Evolutionary conservation across 2,113 vertebrate species (phyloP), one percentile per base, ranked within the genome.

Genomic region (Telmatochromis sp.): DNA sequence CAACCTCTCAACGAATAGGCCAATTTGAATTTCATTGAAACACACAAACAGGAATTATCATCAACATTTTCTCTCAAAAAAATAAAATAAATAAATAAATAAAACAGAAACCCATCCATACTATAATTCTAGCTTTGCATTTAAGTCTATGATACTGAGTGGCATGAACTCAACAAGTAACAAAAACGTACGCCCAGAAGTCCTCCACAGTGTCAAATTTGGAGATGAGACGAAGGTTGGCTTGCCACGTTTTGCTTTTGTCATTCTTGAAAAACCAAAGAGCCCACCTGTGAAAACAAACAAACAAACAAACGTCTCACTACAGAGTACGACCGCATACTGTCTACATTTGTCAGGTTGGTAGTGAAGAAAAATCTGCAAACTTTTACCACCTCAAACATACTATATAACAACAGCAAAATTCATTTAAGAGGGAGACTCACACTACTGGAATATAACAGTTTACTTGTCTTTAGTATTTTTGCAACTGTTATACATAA

Each of bases 221-320:
- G 68, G 99, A 98, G 95, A 99, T 99, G 94, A 99, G 97, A 86
- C 98, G 98, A 89, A 99, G 98, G 93, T 99, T 99, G 84, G 98
- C 98, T 95, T 99, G 98, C 99, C 99, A 99, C 68, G 98, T 99
- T 98, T 99, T 99, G 95, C 98, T 99, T 97, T 99, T 99, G 95
- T 99, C 99, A 95, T 99, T 99, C 96, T 99, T 99, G 96, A 99
- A 99, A 96, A 99, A 99, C 99, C 99, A 99, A 89, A 99, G 98
- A 51, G 99, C 98, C 99, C 99, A 99, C 93, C 99, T 99, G 95
- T 93, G 96, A 91, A n/a, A 51, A 10, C 31, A 54, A 2, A 6
- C 14, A 8, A 15, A 2, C 4, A 15, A 2, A 7, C 14, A 9
- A n/a, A 3, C 3, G 3, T 4, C 4, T 60, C 19, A 55, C 5